A percentile compares a stretch with the other conserved stretches of the same genome.
phyloP scores from a whole-genome alignment of 1,140 invertebrate species.

The Achatina immaculata region DNA sequence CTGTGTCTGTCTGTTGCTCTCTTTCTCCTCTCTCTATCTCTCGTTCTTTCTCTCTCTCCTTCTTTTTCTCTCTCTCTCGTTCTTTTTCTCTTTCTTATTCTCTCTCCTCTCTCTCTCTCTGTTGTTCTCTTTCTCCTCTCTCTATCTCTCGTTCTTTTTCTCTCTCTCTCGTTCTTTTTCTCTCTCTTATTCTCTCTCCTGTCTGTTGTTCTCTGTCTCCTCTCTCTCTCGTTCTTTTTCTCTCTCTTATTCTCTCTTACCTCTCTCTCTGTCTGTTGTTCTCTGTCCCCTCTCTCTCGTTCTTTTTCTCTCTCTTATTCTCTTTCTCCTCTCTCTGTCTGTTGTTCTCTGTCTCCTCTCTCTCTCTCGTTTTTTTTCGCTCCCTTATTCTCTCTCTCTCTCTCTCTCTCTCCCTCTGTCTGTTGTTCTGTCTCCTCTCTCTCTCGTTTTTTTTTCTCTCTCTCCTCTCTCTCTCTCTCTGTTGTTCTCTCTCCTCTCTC shows the following conservation, averaged over 20 bases:
- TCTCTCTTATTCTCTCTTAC: slow-evolving; percentile 41
- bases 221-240: slow-evolving; percentile 36
- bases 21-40: background rate
- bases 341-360: slow-evolving; percentile 13
- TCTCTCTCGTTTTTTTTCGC: slow-evolving; percentile 24
- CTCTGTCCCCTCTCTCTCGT: slow-evolving; percentile 38
- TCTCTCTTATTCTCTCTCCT: slow-evolving; percentile 22
- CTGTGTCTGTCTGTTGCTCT: background rate
- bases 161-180: background rate
- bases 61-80: background rate
- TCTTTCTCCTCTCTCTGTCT: slow-evolving; percentile 21
- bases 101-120: too few species aligned
- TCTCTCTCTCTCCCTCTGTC: slow-evolving; percentile 19
- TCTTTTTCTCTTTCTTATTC: background rate
- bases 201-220: slow-evolving; percentile 38
- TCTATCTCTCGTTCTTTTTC: too few species aligned
- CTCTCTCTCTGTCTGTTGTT: slow-evolving; percentile 43
- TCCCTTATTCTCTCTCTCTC: slow-evolving; percentile 33
- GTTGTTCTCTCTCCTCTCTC: too few species aligned
- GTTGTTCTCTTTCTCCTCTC: background rate
- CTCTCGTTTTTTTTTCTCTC: background rate
- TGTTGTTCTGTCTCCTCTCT: background rate
- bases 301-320: slow-evolving; percentile 4
- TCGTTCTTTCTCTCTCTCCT: background rate
- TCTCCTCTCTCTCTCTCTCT: background rate